Percentiles rank a stretch among this genome's conserved stretches.
Conservation (phyloP, 2,113 vertebrate species). For the Leptobrachium ailaonicum region DNA sequence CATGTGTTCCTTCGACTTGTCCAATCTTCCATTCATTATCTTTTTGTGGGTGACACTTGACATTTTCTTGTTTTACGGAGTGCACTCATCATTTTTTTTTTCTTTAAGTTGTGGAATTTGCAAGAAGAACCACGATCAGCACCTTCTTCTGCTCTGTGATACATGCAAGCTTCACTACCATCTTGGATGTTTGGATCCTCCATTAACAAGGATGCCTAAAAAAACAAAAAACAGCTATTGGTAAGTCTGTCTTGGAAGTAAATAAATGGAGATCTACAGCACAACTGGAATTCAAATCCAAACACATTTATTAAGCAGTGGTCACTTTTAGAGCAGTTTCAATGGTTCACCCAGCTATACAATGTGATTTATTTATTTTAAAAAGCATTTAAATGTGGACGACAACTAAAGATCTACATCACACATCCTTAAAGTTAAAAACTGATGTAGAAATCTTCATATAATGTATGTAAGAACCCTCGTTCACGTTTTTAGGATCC, state of each 20-base stretch:
- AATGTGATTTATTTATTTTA: not conserved
- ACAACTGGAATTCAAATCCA: no score
- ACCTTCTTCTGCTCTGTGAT: constrained; percentile 91
- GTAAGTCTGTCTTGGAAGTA: constrained; percentile 66
- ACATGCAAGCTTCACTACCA: constrained; percentile 98
- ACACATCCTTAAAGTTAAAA: no score
- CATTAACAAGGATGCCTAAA: constrained; percentile 95
- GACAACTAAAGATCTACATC: no score
- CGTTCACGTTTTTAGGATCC: no score
- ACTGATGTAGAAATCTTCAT: no score
- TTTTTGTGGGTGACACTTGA: not conserved
- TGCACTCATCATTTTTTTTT: constrained; percentile 13
- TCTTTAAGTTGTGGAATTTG: constrained; percentile 90
- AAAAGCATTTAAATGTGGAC: not conserved
- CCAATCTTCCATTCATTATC: not conserved
- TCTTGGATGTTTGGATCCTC: constrained; percentile 94
- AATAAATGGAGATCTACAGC: no score
- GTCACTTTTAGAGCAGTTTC: no score
- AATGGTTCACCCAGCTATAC: no score
- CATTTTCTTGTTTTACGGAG: not conserved
- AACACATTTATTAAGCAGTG: no score
- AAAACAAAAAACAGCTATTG: constrained; percentile 99
- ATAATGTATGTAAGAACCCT: no score
- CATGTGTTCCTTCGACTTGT: not conserved
- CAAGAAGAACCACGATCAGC: constrained; percentile 98